phyloP scores from a whole-genome alignment of 2,888 invertebrate species.

The Leptodirus hochenwartii region DNA sequence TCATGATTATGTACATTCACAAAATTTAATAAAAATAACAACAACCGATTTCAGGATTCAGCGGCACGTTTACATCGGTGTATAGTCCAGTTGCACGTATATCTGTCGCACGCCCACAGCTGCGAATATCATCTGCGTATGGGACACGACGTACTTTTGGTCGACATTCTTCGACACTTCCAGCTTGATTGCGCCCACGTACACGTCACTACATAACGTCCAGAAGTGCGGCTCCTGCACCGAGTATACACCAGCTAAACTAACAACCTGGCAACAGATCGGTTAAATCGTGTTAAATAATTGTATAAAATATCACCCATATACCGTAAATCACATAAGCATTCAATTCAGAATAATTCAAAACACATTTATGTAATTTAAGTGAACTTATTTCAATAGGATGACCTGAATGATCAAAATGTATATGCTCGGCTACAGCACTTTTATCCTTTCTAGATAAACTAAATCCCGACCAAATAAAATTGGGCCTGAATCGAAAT shows the following conservation, averaged over 20 bases:
- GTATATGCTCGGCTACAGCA: too few relatives aligned
- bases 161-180: conserved; percentile 91
- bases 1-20: too few relatives aligned
- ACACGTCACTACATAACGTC: conserved; percentile 90
- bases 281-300: too few relatives aligned
- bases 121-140: conserved; percentile 87
- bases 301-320: conserved; percentile 1
- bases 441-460: too few relatives aligned
- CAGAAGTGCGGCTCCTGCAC: conserved; percentile 97
- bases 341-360: too few relatives aligned
- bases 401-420: too few relatives aligned
- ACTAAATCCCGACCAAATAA: too few relatives aligned
- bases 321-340: not conserved
- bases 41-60: too few relatives aligned
- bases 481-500: too few relatives aligned
- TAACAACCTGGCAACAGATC: too few relatives aligned
- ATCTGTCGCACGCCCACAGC: conserved; percentile 81
- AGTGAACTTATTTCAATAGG: too few relatives aligned
- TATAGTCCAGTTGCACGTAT: conserved; percentile 85
- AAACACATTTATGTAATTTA: too few relatives aligned
- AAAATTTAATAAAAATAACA: conserved; percentile 1
- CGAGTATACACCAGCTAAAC: conserved; percentile 82
- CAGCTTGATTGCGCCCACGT: conserved; percentile 82
- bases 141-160: conserved; percentile 79
- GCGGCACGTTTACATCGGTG: conserved; percentile 48